Conservation (phyloP, 2,113 vertebrate genomes). For the Azemiops feae region DNA sequence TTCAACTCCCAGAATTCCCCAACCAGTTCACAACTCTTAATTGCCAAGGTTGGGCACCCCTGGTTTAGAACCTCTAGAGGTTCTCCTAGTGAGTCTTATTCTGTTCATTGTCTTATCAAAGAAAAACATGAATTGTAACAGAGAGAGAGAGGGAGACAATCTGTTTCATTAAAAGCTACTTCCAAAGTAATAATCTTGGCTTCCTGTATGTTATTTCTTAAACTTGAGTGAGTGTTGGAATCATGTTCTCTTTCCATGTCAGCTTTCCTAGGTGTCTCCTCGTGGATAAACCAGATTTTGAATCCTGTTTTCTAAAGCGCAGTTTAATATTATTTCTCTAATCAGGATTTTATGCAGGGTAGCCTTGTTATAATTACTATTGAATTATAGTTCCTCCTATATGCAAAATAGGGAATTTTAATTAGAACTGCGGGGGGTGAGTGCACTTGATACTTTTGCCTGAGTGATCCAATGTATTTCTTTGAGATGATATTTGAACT, state of each 20-base stretch:
- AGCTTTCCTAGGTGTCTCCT: neutral
- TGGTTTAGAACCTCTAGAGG: neutral
- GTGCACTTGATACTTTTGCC: neutral
- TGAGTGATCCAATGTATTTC: neutral
- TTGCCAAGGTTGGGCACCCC: neutral
- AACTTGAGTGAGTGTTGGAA: neutral
- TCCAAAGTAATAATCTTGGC: neutral
- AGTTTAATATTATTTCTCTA: neutral
- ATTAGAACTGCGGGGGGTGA: neutral
- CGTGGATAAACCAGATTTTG: neutral
- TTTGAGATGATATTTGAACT: neutral
- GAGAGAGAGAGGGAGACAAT: neutral
- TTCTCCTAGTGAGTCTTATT: neutral
- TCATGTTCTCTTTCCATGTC: neutral
- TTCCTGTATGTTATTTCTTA: neutral
- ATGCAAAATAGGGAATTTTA: neutral
- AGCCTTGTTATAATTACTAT: neutral
- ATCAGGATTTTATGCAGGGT: neutral
- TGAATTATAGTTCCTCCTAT: neutral
- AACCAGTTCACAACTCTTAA: neutral
- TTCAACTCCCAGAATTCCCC: neutral
- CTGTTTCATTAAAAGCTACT: neutral
- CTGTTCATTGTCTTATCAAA: neutral
- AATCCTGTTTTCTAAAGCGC: neutral
- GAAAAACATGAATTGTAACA: neutral